Evolutionary conservation across 2,888 invertebrate species (phyloP), one percentile per base, ranked within the genome.

Genomic region (Athalia rosae): DNA sequence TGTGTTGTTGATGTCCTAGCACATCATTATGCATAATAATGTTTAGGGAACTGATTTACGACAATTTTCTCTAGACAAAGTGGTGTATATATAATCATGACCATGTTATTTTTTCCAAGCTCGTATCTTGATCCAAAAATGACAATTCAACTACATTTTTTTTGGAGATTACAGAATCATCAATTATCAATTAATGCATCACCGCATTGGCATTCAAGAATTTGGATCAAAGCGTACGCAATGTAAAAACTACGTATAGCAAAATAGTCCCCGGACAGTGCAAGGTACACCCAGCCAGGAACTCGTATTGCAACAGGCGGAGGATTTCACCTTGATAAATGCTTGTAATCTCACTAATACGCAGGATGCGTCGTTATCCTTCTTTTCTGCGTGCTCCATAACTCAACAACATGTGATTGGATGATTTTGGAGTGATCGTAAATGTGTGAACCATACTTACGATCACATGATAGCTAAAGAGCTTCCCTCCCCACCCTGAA

Each of bases 401-500:
- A 87, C 84, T 87, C 84, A 86, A 87, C 82, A 80, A 71, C 84
- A 83, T 82, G 81, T 84, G 83, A 83, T 82, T 83, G 81, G 81
- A 83, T 84, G 84, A 82, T 79, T 84, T 84, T 85, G 83, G 83
- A 88, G 83, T 87, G 87, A 87, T 82, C 84, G 83, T 87, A 87
- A 85, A 84, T 84, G 84, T 83, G 86, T 61, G 85, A 11, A 62
- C 48, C 74, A 61, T 85, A 87, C 84, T 83, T 88, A 84, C 83
- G 83, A 80, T 85, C 86, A 88, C 87, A 87, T 86, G 84, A 88
- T 86, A 84, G 84, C 85, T 87, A 87, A 86, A 87, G 84, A 87
- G 86, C 82, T 77, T 73, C 81, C 83, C 84, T 83, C 85, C 80
- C 79, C 81, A 84, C 84, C 86, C 85, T 85, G 84, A 85, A 83